Evolutionary conservation across 2,888 invertebrate genomes (phyloP).

Genomic region (Leptopilina drosophilae): DNA sequence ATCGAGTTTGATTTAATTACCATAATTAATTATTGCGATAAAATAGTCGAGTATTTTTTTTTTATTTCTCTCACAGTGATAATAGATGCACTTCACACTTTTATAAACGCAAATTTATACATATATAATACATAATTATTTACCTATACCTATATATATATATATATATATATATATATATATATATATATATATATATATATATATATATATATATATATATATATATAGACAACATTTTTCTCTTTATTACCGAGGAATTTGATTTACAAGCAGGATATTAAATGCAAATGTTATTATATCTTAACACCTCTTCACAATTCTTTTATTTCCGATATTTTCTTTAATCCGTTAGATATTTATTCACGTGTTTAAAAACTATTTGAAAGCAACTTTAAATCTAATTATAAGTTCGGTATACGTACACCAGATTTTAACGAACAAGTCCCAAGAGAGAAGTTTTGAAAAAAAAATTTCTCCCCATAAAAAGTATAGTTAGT

Average conservation of each 20-base stretch:
- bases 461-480: not conserved
- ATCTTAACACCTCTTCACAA: not conserved
- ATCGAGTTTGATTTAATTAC: conserved; percentile 6
- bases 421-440: not conserved
- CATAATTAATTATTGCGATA: conserved; percentile 5
- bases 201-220: too few species aligned
- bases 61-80: not conserved
- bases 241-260: not conserved
- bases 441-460: not conserved
- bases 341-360: not conserved
- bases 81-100: conserved; percentile 13
- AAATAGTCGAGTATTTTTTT: not conserved
- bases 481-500: not conserved
- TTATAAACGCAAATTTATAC: not conserved
- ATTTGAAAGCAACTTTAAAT: not conserved
- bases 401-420: not conserved
- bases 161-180: too few species aligned
- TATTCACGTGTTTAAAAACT: not conserved
- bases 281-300: conserved; percentile 11
- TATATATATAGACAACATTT: too few species aligned
- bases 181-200: too few species aligned
- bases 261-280: not conserved
- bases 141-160: too few species aligned
- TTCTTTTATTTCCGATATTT: conserved; percentile 1
- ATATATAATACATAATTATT: too few species aligned